Percentiles rank a stretch among this genome's conserved stretches.
These are phyloP conservation scores for Rhabdornis inornatus DNA, from an alignment of 2,113 vertebrate species.

Conservation along the genomic window DNA sequence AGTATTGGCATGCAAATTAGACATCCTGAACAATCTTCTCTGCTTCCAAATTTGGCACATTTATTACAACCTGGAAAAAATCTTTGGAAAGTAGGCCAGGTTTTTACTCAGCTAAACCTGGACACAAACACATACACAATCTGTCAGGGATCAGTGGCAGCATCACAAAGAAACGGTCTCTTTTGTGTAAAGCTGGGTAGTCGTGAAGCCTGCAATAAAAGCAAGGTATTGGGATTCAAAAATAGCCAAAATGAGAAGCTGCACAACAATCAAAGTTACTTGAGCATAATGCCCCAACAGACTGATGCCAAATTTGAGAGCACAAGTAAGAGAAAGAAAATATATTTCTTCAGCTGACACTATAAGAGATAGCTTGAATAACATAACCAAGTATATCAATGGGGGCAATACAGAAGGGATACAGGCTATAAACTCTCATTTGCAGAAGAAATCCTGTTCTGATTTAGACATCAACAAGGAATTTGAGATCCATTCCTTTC, in stretches of 20 bases:
- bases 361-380: not conserved
- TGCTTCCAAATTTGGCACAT: not conserved
- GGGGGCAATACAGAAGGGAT: not conserved
- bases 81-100: conserved; percentile 28
- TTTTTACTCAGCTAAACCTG: conserved; percentile 45
- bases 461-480: not conserved
- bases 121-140: conserved; percentile 1
- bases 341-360: not conserved
- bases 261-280: not conserved
- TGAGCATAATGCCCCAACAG: not conserved
- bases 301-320: not conserved
- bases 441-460: not conserved
- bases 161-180: conserved; percentile 14
- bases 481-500: not conserved
- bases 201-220: not conserved
- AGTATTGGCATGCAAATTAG: not conserved
- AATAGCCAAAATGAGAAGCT: conserved; percentile 21
- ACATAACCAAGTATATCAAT: not conserved
- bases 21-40: not conserved
- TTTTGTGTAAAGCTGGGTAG: not conserved
- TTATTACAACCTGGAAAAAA: not conserved
- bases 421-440: not conserved
- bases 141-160: conserved; percentile 30
- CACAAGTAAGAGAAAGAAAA: not conserved
- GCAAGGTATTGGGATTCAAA: not conserved